These are phyloP conservation scores for Diachrysia chrysitis DNA, from an alignment of 2,888 invertebrate species.

Conservation along the genomic window DNA sequence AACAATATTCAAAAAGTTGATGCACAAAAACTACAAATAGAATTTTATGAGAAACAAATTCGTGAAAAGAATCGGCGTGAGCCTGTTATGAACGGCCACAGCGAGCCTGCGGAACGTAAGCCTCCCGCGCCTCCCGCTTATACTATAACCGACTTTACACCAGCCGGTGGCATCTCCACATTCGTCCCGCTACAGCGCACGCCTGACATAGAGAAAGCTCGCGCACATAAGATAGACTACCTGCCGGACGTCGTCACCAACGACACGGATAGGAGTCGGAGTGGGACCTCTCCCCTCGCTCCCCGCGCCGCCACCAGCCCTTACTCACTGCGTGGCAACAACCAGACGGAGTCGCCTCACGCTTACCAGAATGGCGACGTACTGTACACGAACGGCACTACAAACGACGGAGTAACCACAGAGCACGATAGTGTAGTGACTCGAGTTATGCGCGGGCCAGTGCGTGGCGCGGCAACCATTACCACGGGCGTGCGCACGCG, in stretches of 20 bases:
- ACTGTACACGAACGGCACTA: conserved; percentile 56
- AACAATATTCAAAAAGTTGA: conserved; percentile 71
- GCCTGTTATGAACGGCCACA: conserved; percentile 64
- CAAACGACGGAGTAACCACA: conserved; percentile 81
- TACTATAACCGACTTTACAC: conserved; percentile 86
- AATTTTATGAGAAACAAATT: conserved; percentile 86
- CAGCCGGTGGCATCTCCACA: conserved; percentile 78
- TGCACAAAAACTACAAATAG: conserved; percentile 83
- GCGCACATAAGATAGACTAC: conserved; percentile 84
- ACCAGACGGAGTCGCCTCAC: conserved; percentile 54
- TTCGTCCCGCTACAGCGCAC: conserved; percentile 86
- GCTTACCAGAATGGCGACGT: conserved; percentile 67
- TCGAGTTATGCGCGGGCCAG: conserved; percentile 93
- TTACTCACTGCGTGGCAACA: conserved; percentile 55
- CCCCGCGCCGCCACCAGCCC: conserved; percentile 60
- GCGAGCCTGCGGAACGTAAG: conserved; percentile 57
- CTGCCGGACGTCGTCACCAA: conserved; percentile 86
- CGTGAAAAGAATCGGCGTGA: conserved; percentile 78
- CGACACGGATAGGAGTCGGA: conserved; percentile 70
- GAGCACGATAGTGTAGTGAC: conserved; percentile 91
- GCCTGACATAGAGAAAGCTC: conserved; percentile 86
- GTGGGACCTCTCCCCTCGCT: conserved; percentile 53
- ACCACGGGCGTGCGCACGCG: conserved; percentile 89
- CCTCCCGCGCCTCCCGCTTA: conserved; percentile 76
- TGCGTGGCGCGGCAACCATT: conserved; percentile 92